phyloP scores from a whole-genome alignment of 2,797 vertebrate species.

The Pseudomugil gertrudae region DNA sequence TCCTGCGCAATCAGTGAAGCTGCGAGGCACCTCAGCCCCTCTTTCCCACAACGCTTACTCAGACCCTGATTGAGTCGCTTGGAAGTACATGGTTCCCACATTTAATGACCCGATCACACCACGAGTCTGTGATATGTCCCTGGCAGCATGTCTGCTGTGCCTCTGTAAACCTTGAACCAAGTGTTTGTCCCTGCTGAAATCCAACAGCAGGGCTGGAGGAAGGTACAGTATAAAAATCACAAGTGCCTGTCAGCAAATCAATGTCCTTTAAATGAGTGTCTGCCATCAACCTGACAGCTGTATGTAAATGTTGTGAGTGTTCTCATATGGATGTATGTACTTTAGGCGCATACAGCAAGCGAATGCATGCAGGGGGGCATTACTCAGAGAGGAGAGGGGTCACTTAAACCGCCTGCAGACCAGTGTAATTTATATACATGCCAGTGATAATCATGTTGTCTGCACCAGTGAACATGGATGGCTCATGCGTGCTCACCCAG shows the following conservation, averaged over 20 bases:
- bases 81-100: slow-evolving; percentile 28
- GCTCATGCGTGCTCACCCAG: slow-evolving; percentile 55
- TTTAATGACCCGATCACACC: slow-evolving; percentile 40
- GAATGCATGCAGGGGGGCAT: slow-evolving; percentile 64
- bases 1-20: slow-evolving; percentile 32
- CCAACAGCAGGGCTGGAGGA: slow-evolving; percentile 65
- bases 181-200: slow-evolving; percentile 57
- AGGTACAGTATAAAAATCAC: slow-evolving; percentile 79
- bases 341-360: slow-evolving; percentile 54
- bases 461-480: slow-evolving; percentile 49
- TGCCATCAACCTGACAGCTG: slow-evolving; percentile 57
- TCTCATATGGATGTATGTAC: slow-evolving; percentile 63
- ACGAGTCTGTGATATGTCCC: slow-evolving; percentile 59
- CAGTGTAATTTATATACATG: slow-evolving; percentile 43
- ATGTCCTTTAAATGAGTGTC: slow-evolving; percentile 67
- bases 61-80: slow-evolving; percentile 35
- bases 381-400: slow-evolving; percentile 74
- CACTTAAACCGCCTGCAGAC: slow-evolving; percentile 60
- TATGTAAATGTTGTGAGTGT: slow-evolving; percentile 59
- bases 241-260: slow-evolving; percentile 68
- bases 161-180: slow-evolving; percentile 58
- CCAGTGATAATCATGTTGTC: slow-evolving; percentile 45
- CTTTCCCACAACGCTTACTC: neutral
- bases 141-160: slow-evolving; percentile 51
- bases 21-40: neutral